Conservation (phyloP, 1,140 invertebrate species). For the Popillia japonica region DNA sequence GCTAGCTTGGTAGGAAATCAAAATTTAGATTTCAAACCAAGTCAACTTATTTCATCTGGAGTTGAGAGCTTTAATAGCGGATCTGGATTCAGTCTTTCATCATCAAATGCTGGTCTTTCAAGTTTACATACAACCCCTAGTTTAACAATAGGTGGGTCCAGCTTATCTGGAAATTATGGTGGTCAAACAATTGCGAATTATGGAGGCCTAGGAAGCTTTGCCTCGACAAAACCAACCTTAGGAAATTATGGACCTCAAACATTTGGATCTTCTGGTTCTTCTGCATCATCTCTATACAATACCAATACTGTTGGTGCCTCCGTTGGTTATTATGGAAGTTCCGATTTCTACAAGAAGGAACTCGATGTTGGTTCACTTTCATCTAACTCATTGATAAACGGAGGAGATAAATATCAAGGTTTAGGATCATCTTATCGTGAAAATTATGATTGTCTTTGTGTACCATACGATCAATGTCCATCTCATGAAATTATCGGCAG, state of each 20-base stretch:
- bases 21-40: constrained; percentile 31
- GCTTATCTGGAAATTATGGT: constrained; percentile 50
- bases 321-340: constrained; percentile 63
- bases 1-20: constrained; percentile 32
- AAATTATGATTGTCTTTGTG: constrained; percentile 81
- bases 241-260: constrained; percentile 55
- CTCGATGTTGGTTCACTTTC: constrained; percentile 59
- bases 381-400: constrained; percentile 48
- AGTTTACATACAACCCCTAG: neutral
- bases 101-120: constrained; percentile 36
- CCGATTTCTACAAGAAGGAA: constrained; percentile 71
- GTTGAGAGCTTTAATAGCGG: constrained; percentile 57
- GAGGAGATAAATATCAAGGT: constrained; percentile 58
- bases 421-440: constrained; percentile 67
- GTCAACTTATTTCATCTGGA: constrained; percentile 15
- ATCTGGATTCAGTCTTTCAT: constrained; percentile 42
- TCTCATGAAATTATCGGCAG: constrained; percentile 79
- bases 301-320: constrained; percentile 59
- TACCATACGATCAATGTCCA: constrained; percentile 82
- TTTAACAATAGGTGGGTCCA: constrained; percentile 20
- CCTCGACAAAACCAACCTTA: constrained; percentile 56
- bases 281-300: constrained; percentile 18
- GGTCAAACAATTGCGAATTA: constrained; percentile 57
- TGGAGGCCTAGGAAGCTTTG: constrained; percentile 49
- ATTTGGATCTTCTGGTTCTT: constrained; percentile 50